Evolutionary conservation across 2,797 vertebrate species (phyloP).

Genomic region (Trichosurus vulpecula): DNA sequence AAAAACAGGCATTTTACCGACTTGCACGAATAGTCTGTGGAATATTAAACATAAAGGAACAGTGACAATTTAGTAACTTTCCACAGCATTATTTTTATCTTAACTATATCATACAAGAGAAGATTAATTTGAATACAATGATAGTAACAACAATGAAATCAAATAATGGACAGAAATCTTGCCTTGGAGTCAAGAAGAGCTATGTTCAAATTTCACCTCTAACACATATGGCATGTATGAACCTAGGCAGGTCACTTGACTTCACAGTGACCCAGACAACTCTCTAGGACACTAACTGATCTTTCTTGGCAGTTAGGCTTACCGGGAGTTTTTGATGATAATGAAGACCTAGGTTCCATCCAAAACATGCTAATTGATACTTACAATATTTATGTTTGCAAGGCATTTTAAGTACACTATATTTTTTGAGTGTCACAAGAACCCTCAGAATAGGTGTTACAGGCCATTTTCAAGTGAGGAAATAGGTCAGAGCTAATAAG

Average conservation of each 20-base stretch:
- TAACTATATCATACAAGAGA: not conserved
- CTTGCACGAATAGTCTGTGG: not conserved
- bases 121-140: not conserved
- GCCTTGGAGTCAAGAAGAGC: not conserved
- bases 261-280: not conserved
- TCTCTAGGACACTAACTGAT: not conserved
- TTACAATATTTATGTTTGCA: not conserved
- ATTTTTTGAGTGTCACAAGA: not conserved
- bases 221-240: not conserved
- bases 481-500: not conserved
- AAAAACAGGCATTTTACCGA: not conserved
- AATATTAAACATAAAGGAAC: not conserved
- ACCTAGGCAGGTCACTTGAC: not conserved
- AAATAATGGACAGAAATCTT: not conserved
- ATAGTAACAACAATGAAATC: not conserved
- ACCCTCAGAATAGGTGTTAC: not conserved
- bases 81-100: not conserved
- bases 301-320: not conserved
- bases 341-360: not conserved
- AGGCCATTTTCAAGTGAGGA: not conserved
- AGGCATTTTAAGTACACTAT: not conserved
- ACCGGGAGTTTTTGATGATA: not conserved
- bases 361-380: not conserved
- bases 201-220: not conserved
- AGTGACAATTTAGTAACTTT: not conserved